Conservation (phyloP, 2,888 invertebrate genomes). For the Epirrhoe tristata region DNA sequence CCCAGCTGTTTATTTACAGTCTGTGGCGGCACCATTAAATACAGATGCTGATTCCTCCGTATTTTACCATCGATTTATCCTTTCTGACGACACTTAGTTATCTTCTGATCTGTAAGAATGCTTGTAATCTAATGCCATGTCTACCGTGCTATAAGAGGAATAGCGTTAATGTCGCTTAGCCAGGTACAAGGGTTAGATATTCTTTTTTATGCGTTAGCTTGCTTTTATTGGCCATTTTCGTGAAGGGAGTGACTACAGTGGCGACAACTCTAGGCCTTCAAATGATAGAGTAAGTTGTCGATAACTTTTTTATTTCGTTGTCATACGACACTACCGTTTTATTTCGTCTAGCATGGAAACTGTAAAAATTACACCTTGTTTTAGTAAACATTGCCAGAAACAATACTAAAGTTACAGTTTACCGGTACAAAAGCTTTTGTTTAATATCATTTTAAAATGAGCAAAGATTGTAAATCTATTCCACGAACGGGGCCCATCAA, state of each 20-base stretch:
- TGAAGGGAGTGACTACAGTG: background rate
- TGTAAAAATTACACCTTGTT: too few relatives aligned
- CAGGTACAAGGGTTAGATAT: constrained; percentile 20
- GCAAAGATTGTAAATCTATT: constrained; percentile 19
- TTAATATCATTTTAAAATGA: background rate
- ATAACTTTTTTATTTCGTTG: too few relatives aligned
- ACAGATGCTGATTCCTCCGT: constrained; percentile 60
- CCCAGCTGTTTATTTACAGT: constrained; percentile 11
- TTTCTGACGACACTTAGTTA: constrained; percentile 62
- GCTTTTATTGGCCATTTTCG: background rate
- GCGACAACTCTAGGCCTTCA: too few relatives aligned
- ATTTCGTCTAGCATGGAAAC: too few relatives aligned
- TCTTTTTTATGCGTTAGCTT: background rate
- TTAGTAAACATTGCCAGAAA: too few relatives aligned
- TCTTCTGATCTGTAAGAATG: constrained; percentile 63
- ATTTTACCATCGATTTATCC: constrained; percentile 72
- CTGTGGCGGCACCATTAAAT: constrained; percentile 46
- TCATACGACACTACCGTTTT: too few relatives aligned
- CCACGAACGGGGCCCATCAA: constrained; percentile 15
- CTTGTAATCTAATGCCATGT: constrained; percentile 65
- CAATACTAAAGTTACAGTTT: background rate
- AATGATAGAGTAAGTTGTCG: too few relatives aligned
- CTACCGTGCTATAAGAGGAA: constrained; percentile 53
- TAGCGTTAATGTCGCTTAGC: constrained; percentile 16
- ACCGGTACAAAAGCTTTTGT: background rate